Evolutionary conservation across 1,140 invertebrate species (phyloP).

Genomic region (Leptestheria dahalacensis): DNA sequence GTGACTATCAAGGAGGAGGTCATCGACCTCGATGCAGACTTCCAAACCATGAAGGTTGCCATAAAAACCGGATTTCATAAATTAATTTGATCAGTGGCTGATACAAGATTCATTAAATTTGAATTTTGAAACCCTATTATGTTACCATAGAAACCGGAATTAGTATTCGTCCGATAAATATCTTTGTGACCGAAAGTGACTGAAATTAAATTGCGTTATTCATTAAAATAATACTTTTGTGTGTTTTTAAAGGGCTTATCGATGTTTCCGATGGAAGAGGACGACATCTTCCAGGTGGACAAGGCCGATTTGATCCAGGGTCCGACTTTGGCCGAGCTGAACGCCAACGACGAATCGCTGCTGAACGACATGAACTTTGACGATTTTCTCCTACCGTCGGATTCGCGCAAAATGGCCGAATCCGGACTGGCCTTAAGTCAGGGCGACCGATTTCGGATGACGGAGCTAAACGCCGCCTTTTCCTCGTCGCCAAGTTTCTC

Average conservation of each 20-base stretch:
- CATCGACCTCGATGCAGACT: conserved; percentile 2
- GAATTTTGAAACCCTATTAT: no score
- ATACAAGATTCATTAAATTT: no score
- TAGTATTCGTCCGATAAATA: no score
- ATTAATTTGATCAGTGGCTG: no score
- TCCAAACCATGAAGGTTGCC: conserved; percentile 7
- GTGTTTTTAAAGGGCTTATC: conserved; percentile 17
- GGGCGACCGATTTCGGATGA: conserved; percentile 6
- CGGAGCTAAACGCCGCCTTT: conserved; percentile 7
- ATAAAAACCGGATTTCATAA: no score
- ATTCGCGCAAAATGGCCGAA: conserved; percentile 22
- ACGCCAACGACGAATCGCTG: conserved; percentile 61
- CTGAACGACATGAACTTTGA: conserved; percentile 70
- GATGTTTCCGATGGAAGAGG: conserved; percentile 46
- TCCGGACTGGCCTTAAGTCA: neutral
- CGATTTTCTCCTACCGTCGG: conserved; percentile 58
- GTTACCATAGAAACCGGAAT: no score
- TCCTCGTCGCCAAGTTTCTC: conserved; percentile 5
- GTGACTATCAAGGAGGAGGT: conserved; percentile 9
- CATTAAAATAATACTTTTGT: neutral
- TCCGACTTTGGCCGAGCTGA: conserved; percentile 71
- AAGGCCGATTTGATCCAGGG: conserved; percentile 65
- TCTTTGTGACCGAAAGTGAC: no score
- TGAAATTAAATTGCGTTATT: no score
- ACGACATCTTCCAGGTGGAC: conserved; percentile 78